phyloP scores from a whole-genome alignment of 2,797 vertebrate genomes.

The Urophycis tenuis region DNA sequence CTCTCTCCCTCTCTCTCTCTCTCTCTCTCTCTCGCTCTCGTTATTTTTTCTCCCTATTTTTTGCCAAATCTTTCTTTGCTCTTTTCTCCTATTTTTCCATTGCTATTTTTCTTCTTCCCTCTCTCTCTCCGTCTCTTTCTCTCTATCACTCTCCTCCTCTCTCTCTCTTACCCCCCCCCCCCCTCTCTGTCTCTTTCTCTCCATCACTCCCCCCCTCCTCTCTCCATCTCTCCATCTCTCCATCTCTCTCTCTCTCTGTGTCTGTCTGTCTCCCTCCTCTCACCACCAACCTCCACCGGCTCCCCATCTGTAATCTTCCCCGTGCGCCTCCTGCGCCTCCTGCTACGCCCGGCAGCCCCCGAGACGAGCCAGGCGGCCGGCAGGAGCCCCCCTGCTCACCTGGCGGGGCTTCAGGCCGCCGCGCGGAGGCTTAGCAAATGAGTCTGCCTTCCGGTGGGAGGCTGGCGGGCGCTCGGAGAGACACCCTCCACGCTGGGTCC shows the following conservation, averaged over 20 bases:
- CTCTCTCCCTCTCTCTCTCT: conserved; percentile 54
- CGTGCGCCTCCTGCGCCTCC: conserved; percentile 47
- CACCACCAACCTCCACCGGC: conserved; percentile 54
- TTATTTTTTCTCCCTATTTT: conserved; percentile 48
- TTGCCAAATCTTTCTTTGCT: not conserved
- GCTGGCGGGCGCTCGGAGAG: conserved; percentile 48
- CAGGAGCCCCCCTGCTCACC: conserved; percentile 56
- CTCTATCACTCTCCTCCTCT: not conserved
- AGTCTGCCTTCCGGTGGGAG: conserved; percentile 46
- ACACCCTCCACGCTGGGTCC: conserved; percentile 42
- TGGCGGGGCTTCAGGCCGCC: conserved; percentile 60
- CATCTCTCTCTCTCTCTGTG: conserved; percentile 6
- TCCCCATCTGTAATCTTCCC: conserved; percentile 61
- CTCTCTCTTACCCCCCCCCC: conserved; percentile 48
- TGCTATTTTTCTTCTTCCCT: conserved; percentile 30
- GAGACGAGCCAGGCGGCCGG: conserved; percentile 62
- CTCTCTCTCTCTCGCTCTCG: conserved; percentile 54
- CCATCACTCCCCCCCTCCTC: conserved; percentile 20
- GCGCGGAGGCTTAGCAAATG: conserved; percentile 59
- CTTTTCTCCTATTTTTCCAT: not conserved
- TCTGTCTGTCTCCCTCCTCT: conserved; percentile 10
- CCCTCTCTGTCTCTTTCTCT: conserved; percentile 21
- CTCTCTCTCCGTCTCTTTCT: conserved; percentile 14
- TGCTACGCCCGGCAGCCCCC: conserved; percentile 50
- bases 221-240: conserved; percentile 28